phyloP scores from a whole-genome alignment of 2,888 invertebrate genomes.

The Philhelius pedissequus region DNA sequence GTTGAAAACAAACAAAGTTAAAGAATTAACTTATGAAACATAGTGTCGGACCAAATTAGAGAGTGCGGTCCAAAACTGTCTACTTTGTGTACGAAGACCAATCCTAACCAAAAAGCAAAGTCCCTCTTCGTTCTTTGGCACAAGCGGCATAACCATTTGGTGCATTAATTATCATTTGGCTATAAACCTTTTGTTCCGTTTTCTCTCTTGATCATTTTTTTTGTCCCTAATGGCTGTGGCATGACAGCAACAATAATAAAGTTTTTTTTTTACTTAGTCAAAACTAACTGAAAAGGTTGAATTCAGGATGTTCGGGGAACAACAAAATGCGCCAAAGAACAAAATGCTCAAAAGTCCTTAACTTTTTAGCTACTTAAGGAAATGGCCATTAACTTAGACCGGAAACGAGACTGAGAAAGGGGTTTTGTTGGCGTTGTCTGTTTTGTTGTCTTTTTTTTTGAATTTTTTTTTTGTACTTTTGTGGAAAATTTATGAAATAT shows the following conservation, averaged over 20 bases:
- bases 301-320: slow-evolving; percentile 34
- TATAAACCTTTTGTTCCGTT: slow-evolving; percentile 46
- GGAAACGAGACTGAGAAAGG: not conserved
- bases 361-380: slow-evolving; percentile 64
- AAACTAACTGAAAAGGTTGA: slow-evolving; percentile 22
- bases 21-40: slow-evolving; percentile 38
- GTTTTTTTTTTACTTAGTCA: not conserved
- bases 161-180: slow-evolving; percentile 59
- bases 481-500: slow-evolving; percentile 48
- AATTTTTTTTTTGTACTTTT: not conserved
- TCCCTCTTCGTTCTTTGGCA: not conserved
- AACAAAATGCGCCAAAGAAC: slow-evolving; percentile 56
- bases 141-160: slow-evolving; percentile 28
- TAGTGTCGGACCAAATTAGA: slow-evolving; percentile 32
- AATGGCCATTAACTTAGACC: slow-evolving; percentile 36
- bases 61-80: slow-evolving; percentile 24
- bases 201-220: slow-evolving; percentile 25
- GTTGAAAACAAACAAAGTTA: not conserved
- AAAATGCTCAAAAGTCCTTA: slow-evolving; percentile 50
- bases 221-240: slow-evolving; percentile 39
- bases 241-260: slow-evolving; percentile 1
- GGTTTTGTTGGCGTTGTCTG: not conserved
- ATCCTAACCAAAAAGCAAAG: not conserved
- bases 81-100: not conserved
- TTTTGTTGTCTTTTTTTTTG: not conserved